Percentiles rank a stretch among this genome's conserved stretches.
Conservation (phyloP, 2,888 invertebrate genomes). For the Galerucella nymphaeae region DNA sequence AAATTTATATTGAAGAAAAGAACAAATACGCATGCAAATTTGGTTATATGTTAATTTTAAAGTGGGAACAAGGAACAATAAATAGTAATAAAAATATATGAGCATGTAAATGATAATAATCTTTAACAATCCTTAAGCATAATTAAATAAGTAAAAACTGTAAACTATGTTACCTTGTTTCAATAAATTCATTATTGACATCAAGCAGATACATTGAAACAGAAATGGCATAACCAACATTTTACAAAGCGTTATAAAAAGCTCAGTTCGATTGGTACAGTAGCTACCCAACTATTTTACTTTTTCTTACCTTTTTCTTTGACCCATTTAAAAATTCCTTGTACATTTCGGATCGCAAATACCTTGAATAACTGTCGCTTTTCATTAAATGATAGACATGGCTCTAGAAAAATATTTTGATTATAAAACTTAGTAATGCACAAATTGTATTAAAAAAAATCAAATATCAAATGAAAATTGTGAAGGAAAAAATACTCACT, state of each 20-base stretch:
- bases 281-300: constrained; percentile 29
- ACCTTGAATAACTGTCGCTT: constrained; percentile 97
- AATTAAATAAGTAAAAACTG: background rate
- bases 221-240: constrained; percentile 25
- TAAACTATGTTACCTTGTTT: constrained; percentile 25
- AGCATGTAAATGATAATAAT: constrained; percentile 2
- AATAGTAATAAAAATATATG: background rate
- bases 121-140: constrained; percentile 5
- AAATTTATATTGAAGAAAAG: too few relatives aligned
- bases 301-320: constrained; percentile 88
- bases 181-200: constrained; percentile 32
- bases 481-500: constrained; percentile 67
- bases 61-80: background rate
- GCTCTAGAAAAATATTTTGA: constrained; percentile 71
- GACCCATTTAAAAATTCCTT: constrained; percentile 96
- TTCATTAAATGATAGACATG: constrained; percentile 99
- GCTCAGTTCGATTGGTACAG: constrained; percentile 31
- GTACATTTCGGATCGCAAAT: constrained; percentile 97
- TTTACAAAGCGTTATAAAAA: constrained; percentile 29
- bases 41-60: too few relatives aligned
- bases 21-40: too few relatives aligned
- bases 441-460: too few relatives aligned
- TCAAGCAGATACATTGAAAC: constrained; percentile 31
- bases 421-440: too few relatives aligned
- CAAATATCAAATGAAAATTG: too few relatives aligned